A percentile compares a stretch with the other conserved stretches of the same genome.
Conservation (phyloP, 2,888 invertebrate species). For the Troglohyphantes excavatus region DNA sequence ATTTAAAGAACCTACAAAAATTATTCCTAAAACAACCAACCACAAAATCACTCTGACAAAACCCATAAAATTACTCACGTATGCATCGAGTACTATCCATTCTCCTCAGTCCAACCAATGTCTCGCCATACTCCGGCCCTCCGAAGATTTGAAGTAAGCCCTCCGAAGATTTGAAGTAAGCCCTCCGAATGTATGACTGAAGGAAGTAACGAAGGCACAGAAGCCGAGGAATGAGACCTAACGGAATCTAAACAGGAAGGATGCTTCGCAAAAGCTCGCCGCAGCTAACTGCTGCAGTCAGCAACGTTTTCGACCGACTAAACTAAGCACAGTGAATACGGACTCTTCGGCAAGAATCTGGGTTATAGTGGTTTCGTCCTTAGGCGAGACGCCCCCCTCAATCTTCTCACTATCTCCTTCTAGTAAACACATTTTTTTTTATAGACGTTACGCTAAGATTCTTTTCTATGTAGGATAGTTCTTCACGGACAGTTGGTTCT, state of each 20-base stretch:
- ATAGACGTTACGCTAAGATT: slow-evolving; percentile 1
- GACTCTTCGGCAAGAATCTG: slow-evolving; percentile 62
- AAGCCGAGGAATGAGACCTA: not conserved
- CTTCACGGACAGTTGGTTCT: slow-evolving; percentile 44
- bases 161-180: too few species aligned
- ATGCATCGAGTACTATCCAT: slow-evolving; percentile 60
- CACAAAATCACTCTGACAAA: not conserved
- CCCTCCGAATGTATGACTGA: not conserved
- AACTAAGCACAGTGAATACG: slow-evolving; percentile 66
- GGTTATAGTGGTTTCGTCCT: slow-evolving; percentile 66
- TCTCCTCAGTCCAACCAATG: slow-evolving; percentile 37
- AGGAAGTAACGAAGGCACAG: not conserved
- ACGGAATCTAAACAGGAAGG: not conserved
- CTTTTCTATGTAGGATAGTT: not conserved
- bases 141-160: too few species aligned
- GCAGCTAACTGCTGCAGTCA: slow-evolving; percentile 53
- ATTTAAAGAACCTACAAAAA: too few species aligned
- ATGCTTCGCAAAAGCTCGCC: slow-evolving; percentile 4
- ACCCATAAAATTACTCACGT: slow-evolving; percentile 43
- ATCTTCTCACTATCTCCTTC: slow-evolving; percentile 43
- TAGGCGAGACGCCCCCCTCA: slow-evolving; percentile 58
- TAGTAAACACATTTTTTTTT: slow-evolving; percentile 30
- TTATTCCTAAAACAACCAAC: too few species aligned
- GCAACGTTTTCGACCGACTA: slow-evolving; percentile 71
- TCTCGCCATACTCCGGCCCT: slow-evolving; percentile 10